These are phyloP conservation scores for Perizoma flavofasciatum DNA, from an alignment of 2,888 invertebrate genomes.

Conservation along the genomic window DNA sequence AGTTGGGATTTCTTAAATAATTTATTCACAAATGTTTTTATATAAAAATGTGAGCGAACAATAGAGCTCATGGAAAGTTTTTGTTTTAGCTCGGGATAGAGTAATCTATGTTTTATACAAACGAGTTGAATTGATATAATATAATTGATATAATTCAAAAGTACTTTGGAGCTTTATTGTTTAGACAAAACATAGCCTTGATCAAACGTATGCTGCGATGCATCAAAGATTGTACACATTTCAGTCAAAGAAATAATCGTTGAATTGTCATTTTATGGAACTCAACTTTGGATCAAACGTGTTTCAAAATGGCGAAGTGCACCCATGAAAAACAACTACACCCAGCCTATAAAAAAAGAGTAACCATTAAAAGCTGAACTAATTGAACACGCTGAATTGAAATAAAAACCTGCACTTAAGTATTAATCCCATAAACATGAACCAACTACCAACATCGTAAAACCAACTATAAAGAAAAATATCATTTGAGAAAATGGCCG, in stretches of 20 bases:
- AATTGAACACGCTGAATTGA: slow-evolving; percentile 13
- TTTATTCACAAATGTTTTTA: slow-evolving; percentile 65
- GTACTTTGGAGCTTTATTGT: too few species aligned
- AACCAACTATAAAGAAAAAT: slow-evolving; percentile 38
- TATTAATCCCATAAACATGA: slow-evolving; percentile 9
- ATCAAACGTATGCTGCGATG: too few species aligned
- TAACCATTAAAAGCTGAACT: slow-evolving; percentile 2
- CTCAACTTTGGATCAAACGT: too few species aligned
- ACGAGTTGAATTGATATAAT: neutral
- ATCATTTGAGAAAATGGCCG: slow-evolving; percentile 38
- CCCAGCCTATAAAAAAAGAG: neutral
- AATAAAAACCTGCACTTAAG: slow-evolving; percentile 11
- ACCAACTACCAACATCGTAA: slow-evolving; percentile 30
- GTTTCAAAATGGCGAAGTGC: too few species aligned
- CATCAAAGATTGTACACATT: too few species aligned
- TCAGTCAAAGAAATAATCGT: too few species aligned
- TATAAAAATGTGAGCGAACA: slow-evolving; percentile 33
- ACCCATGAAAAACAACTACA: too few species aligned
- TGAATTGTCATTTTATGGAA: too few species aligned
- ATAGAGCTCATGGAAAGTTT: slow-evolving; percentile 33
- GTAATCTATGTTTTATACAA: neutral
- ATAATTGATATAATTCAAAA: too few species aligned
- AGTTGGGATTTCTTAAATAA: slow-evolving; percentile 68
- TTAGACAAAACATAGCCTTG: too few species aligned
- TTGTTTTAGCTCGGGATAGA: slow-evolving; percentile 1